Evolutionary conservation across 2,797 vertebrate species (phyloP).

Genomic region (Babyrousa celebensis): DNA sequence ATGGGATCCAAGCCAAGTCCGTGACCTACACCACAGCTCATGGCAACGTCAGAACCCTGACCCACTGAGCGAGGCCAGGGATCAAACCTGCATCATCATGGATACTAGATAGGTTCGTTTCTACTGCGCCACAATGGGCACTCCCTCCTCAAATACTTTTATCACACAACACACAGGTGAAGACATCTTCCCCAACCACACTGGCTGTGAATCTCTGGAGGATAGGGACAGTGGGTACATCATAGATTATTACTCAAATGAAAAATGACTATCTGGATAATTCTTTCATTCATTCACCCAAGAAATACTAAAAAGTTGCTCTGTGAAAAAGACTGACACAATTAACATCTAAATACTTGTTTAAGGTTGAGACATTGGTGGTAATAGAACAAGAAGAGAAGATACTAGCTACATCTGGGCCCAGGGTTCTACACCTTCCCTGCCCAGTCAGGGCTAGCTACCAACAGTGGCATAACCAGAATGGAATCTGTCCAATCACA

Average conservation of each 20-base stretch:
- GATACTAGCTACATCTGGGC: not conserved
- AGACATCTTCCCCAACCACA: not conserved
- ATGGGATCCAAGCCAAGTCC: too few species aligned
- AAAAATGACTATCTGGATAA: constrained; percentile 6
- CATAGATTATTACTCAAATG: not conserved
- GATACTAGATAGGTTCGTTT: too few species aligned
- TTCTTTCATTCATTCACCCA: constrained; percentile 35
- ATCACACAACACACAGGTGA: not conserved
- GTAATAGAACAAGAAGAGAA: constrained; percentile 12
- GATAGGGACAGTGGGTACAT: not conserved
- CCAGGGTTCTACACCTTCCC: not conserved
- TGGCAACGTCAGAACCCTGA: too few species aligned
- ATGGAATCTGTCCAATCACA: not conserved
- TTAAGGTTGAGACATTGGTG: not conserved
- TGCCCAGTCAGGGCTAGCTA: not conserved
- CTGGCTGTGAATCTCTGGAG: not conserved
- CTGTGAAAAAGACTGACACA: not conserved
- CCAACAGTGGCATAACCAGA: not conserved
- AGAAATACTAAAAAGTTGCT: constrained; percentile 44
- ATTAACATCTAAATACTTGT: constrained; percentile 12
- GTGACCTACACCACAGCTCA: too few species aligned
- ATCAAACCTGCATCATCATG: too few species aligned
- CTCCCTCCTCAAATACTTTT: not conserved
- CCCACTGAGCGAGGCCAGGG: too few species aligned
- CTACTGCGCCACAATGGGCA: too few species aligned